phyloP scores from a whole-genome alignment of 2,888 invertebrate genomes.

The Apodemia zela region DNA sequence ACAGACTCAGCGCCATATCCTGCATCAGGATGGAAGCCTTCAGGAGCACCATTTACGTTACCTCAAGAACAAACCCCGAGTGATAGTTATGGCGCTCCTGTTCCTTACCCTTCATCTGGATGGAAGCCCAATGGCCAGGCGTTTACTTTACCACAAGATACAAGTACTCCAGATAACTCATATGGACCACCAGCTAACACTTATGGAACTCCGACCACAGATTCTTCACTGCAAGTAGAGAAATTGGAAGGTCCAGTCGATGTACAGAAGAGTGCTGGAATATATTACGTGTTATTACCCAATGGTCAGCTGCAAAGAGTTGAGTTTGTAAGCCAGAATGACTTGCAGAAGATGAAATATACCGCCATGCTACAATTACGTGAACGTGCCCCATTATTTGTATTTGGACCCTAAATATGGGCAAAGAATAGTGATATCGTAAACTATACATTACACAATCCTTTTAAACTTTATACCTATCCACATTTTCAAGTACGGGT shows the following conservation, averaged over 20 bases:
- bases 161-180: conserved; percentile 40
- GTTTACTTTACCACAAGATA: conserved; percentile 40
- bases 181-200: conserved; percentile 48
- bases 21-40: conserved; percentile 67
- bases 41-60: conserved; percentile 44
- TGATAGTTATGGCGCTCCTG: conserved; percentile 31
- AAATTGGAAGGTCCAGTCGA: conserved; percentile 60
- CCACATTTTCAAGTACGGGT: too few species aligned
- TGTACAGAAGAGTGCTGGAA: conserved; percentile 74
- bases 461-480: too few species aligned
- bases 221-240: conserved; percentile 58
- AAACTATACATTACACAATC: not conserved
- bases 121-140: conserved; percentile 54
- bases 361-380: conserved; percentile 79
- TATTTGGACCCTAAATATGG: conserved; percentile 47
- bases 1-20: conserved; percentile 53
- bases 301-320: conserved; percentile 83
- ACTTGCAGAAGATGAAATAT: conserved; percentile 80
- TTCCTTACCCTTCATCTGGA: conserved; percentile 57
- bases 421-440: conserved; percentile 1
- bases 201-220: conserved; percentile 45
- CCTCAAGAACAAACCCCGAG: conserved; percentile 43
- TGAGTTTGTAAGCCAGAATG: conserved; percentile 74
- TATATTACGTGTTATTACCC: conserved; percentile 83
- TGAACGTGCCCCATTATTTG: conserved; percentile 54